A percentile compares a stretch with the other conserved stretches of the same genome.
These are phyloP conservation scores for Eupithecia exiguata DNA, from an alignment of 2,888 invertebrate genomes.

Conservation along the genomic window DNA sequence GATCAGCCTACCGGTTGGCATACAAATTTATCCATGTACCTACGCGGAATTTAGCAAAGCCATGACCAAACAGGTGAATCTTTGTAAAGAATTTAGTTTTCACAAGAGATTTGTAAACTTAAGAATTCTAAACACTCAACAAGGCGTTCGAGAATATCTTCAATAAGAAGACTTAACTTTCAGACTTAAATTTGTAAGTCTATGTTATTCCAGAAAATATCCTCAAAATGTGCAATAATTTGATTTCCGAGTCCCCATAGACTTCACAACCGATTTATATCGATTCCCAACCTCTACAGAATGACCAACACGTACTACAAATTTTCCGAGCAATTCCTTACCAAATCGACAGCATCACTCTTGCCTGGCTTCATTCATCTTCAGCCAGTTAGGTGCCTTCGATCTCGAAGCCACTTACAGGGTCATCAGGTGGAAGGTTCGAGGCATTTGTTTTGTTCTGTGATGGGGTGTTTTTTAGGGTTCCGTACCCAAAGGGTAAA, in stretches of 20 bases:
- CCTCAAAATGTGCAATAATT: neutral
- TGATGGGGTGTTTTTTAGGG: neutral
- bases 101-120: neutral
- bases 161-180: no score
- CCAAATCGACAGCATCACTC: slow-evolving; percentile 41
- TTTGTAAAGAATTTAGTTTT: neutral
- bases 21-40: no score
- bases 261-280: neutral
- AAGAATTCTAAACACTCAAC: neutral
- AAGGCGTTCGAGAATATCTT: neutral
- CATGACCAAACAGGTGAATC: neutral
- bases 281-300: slow-evolving; percentile 7
- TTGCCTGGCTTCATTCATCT: slow-evolving; percentile 33
- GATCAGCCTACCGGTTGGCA: no score
- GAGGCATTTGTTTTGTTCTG: slow-evolving; percentile 31
- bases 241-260: neutral
- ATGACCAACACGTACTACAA: slow-evolving; percentile 25
- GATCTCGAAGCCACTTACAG: slow-evolving; percentile 32
- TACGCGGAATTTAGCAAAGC: no score
- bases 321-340: slow-evolving; percentile 34
- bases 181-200: neutral
- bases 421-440: slow-evolving; percentile 30
- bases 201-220: neutral
- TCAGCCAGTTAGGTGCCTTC: slow-evolving; percentile 19
- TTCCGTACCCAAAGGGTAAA: no score